These are phyloP conservation scores for silkworm (Bombyx mori) DNA, from an alignment of 1,140 invertebrate genomes.

Conservation along the genomic window ASM3026992v2 NC_085123.1:14435501-14436000, in stretches of 20 bases:
- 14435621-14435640: conserved; percentile 14
- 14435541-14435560: too few relatives aligned
- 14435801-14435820: too few relatives aligned
- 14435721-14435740: conserved; percentile 16
- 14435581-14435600: too few relatives aligned
- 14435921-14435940: conserved; percentile 18
- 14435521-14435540: too few relatives aligned
- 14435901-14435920: conserved; percentile 11
- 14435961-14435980: conserved; percentile 8
- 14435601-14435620: too few relatives aligned
- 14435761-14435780: too few relatives aligned
- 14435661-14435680: conserved; percentile 15
- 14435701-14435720: conserved; percentile 15
- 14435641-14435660: conserved; percentile 18
- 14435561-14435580: too few relatives aligned
- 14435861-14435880: conserved; percentile 17
- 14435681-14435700: conserved; percentile 2
- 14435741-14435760: conserved; percentile 10
- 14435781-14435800: too few relatives aligned
- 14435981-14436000: conserved; percentile 10
- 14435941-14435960: conserved; percentile 5
- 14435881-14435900: conserved; percentile 9
- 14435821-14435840: conserved; percentile 10
- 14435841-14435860: conserved; percentile 15
- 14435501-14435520: too few relatives aligned